phyloP scores from a whole-genome alignment of 1,140 invertebrate species.

The Solen grandis region DNA sequence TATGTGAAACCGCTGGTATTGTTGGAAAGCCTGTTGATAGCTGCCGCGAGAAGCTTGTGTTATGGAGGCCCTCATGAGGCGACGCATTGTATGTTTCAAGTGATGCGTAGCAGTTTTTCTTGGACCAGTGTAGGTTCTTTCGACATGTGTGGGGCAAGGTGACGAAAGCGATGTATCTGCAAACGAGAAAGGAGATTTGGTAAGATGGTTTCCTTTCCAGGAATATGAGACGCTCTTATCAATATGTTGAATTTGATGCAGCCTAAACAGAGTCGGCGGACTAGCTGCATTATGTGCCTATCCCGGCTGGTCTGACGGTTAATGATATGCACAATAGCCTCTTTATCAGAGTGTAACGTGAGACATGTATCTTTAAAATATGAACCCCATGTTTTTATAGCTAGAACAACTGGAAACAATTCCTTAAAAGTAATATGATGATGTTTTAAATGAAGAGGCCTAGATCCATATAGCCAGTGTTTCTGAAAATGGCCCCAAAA shows the following conservation, averaged over 20 bases:
- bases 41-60: background rate
- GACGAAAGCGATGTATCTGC: slow-evolving; percentile 15
- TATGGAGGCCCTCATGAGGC: background rate
- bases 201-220: slow-evolving; percentile 37
- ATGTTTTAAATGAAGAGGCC: background rate
- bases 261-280: slow-evolving; percentile 40
- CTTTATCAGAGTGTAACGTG: slow-evolving; percentile 53
- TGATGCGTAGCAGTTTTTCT: background rate
- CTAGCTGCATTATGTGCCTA: slow-evolving; percentile 32
- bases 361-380: slow-evolving; percentile 25
- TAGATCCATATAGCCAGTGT: slow-evolving; percentile 17
- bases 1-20: background rate
- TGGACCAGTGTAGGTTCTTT: background rate
- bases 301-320: slow-evolving; percentile 51
- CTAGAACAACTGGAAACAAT: slow-evolving; percentile 52
- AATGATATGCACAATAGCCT: slow-evolving; percentile 48
- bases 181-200: slow-evolving; percentile 55
- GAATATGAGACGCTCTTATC: slow-evolving; percentile 50
- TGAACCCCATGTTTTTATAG: slow-evolving; percentile 40
- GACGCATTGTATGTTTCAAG: background rate
- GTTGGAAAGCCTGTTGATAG: too few relatives aligned
- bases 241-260: slow-evolving; percentile 47
- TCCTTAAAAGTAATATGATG: slow-evolving; percentile 50
- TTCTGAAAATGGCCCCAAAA: slow-evolving; percentile 26
- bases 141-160: slow-evolving; percentile 19